A percentile compares a stretch with the other conserved stretches of the same genome.
phyloP scores from a whole-genome alignment of 2,888 invertebrate genomes.

The Agrenia bidenticulata region DNA sequence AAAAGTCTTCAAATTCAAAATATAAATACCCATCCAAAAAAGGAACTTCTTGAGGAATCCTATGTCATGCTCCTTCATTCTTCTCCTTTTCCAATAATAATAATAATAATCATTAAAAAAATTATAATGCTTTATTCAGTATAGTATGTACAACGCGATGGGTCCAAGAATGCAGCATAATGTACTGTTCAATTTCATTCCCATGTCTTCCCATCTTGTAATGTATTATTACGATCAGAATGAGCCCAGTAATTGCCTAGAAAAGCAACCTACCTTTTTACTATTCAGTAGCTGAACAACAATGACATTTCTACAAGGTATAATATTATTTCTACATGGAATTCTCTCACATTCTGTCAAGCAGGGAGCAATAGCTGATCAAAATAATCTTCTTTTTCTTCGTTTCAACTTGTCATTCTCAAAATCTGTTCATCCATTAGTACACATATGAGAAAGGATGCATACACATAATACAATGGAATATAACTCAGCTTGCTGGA shows the following conservation, averaged over 20 bases:
- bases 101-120: background rate
- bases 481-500: no score
- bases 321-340: background rate
- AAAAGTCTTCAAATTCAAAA: no score
- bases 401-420: background rate
- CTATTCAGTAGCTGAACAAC: background rate
- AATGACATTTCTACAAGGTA: background rate
- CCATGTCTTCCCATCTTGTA: constrained; percentile 15
- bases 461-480: no score
- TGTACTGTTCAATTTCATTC: constrained; percentile 17
- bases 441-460: no score
- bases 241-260: background rate
- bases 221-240: background rate
- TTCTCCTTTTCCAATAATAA: constrained; percentile 9
- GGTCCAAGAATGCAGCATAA: background rate
- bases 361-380: background rate
- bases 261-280: background rate
- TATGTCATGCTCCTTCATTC: constrained; percentile 18
- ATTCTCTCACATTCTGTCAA: constrained; percentile 8
- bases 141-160: constrained; percentile 5
- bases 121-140: constrained; percentile 10
- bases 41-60: background rate
- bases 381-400: background rate
- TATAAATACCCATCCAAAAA: no score
- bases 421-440: background rate